Evolutionary conservation across 1,140 invertebrate species (phyloP), one percentile per base, ranked within the genome.

Genomic region (Anastrepha obliqua): DNA sequence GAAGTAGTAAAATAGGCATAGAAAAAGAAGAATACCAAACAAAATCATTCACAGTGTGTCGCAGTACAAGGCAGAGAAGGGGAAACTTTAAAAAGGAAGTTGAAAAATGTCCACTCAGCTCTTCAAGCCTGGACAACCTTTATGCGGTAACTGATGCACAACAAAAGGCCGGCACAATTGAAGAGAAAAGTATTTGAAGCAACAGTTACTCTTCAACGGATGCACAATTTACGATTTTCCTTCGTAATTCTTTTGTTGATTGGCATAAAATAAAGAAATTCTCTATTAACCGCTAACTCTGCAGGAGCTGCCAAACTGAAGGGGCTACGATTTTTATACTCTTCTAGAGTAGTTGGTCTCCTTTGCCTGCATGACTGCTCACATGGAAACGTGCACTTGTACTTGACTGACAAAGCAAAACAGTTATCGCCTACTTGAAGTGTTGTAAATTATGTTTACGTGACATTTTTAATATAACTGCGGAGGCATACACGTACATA

Each of bases 401-500:
- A 81, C 74, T 81, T 3, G 47, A 2, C 7, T 81, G n/a, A 51
- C 47, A 55, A 51, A 81, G 15, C 74, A 81, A 81, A 81, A 58
- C 42, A 17, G 9, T 81, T 51, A 51, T 81, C n/a, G 74, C 17
- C 47, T 51, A 55, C 74, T 55, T 81, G 8, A 13, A 51, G 74
- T 55, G 51, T 81, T 81, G 74, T 81, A 81, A 81, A 81, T 81
- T 55, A 81, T 55, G 47, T 81, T 81, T 81, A 81, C 74, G 74
- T 81, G 74, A 81, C 20, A 81, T n/a, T 55, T 51, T 20, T 8
- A 58, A 42, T n/a, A 17, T 55, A 8, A 8, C 55, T 15, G 0
- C 17, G 8, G 55, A 81, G 55, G 6, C 1, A 7, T 70, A 44
- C 29, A 13, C 13, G 65, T 42, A 15, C 65, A 44, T 29, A 17